Evolutionary conservation across 2,888 invertebrate species (phyloP), one percentile per base, ranked within the genome.

Genomic region (Sphaerophoria taeniata): DNA sequence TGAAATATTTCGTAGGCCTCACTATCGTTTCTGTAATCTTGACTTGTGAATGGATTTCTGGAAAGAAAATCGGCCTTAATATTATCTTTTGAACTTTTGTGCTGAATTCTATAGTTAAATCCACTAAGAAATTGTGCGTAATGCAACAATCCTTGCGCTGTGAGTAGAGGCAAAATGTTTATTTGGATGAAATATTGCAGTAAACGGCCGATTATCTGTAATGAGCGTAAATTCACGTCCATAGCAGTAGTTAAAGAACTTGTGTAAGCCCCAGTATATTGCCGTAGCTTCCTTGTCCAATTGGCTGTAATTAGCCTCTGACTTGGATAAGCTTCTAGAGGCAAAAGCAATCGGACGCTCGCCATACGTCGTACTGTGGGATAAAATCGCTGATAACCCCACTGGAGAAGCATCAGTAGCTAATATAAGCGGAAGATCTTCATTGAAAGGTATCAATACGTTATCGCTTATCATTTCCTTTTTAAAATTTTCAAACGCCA

Each of bases 391-490:
- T 16, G 60, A 75, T 39, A 83, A 49, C 9, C 60, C 83, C 7
- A 47, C 49, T 5, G 61, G 69, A 6, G 87, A 87, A 11, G 88
- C 88, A 72, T 88, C 88, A 70, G 87, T 88, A 2, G 80, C 39
- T 24, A 24, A 24, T 24, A 24, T 24, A 24, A 24, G 24, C 24
- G 24, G 24, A 24, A 24, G 24, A 24, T 24, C 24, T 24, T 24
- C 24, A 24, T 24, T 24, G 24, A 24, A 24, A 24, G 24, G 24
- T 24, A 24, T 24, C 24, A 24, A 24, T 24, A 24, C 24, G 24
- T 24, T 24, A 24, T 24, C 24, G 24, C 24, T 24, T 24, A 24
- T 24, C 24, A 24, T 24, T 24, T 24, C 43, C 43, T 43, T 39
- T 39, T 39, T 39, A 1, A 39, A 39, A 39, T 39, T 39, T 39